Evolutionary conservation across 2,888 invertebrate species (phyloP), one percentile per base, ranked within the genome.

Genomic region (Frankliniella intonsa): DNA sequence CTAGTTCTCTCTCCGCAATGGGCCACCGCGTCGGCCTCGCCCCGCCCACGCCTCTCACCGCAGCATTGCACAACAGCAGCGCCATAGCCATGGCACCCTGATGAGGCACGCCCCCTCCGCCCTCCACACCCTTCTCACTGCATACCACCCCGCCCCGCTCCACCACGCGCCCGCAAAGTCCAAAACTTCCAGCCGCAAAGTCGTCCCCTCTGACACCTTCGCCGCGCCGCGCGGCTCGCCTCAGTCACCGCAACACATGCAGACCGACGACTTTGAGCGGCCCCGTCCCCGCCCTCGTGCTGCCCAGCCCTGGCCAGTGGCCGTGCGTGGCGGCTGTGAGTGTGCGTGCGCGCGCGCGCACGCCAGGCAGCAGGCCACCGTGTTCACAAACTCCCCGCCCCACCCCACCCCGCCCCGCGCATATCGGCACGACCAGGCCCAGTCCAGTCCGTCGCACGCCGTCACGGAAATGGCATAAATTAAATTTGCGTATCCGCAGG

Each of bases 121-220:
- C 62, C 62, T 7, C 17, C 17, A n/a, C 55, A 55, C 55, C 51
- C 51, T 9, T 14, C 55, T 55, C 55, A n/a, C 17, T 5, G 17
- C 62, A 62, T 14, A 7, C n/a, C 62, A 62, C 62, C 62, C 7
- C 62, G n/a, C 62, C 62, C 7, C 62, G 17, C 14, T 0, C 7
- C 17, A 3, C 62, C 14, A n/a, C 62, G 62, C 38, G 38, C 62
- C 62, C 62, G 62, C 62, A 10, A 62, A 7, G 62, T 62, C 62
- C 62, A 10, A 76, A 76, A 76, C 69, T 76, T 76, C 22, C 25
- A n/a, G 25, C 69, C 69, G 25, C 69, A 76, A 22, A 76, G 69
- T 22, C 55, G 55, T 10, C 69, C 69, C 69, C 25, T 76, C 25
- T 22, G 22, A 76, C 25, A 76, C 25, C 69, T 38, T 5, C 38